Evolutionary conservation across 2,113 vertebrate species (phyloP).

Genomic region (Phrynocephalus versicolor): DNA sequence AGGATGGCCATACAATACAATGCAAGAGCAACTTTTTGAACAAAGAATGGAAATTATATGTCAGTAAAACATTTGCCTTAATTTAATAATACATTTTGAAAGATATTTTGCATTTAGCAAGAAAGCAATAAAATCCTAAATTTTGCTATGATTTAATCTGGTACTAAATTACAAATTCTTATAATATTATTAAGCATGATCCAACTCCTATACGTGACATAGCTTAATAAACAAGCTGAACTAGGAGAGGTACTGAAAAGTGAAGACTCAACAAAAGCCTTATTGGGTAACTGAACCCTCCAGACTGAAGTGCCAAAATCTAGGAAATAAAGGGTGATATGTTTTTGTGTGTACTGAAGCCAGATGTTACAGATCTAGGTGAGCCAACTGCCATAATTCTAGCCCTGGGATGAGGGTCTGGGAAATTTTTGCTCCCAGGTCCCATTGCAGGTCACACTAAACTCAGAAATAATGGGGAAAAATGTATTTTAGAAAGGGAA

Average conservation of each 20-base stretch:
- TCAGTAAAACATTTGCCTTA: background rate
- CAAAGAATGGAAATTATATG: background rate
- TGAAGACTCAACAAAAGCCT: background rate
- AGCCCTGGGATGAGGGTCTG: no score
- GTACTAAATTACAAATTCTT: background rate
- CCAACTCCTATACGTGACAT: background rate
- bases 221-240: background rate
- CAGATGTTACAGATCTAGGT: background rate
- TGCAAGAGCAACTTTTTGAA: background rate
- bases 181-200: background rate
- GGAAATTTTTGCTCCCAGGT: background rate
- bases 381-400: background rate
- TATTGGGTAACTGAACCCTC: background rate
- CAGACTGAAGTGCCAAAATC: background rate
- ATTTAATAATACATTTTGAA: background rate
- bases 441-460: background rate
- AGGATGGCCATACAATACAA: background rate
- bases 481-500: no score
- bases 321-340: conserved; percentile 14
- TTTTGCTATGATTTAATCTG: background rate
- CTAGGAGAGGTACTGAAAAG: background rate
- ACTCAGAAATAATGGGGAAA: no score
- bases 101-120: background rate
- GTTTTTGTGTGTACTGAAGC: background rate
- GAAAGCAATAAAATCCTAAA: background rate